Percentiles rank a stretch among this genome's conserved stretches.
phyloP scores from a whole-genome alignment of 1,140 invertebrate genomes.

The Anthonomus grandis region DNA sequence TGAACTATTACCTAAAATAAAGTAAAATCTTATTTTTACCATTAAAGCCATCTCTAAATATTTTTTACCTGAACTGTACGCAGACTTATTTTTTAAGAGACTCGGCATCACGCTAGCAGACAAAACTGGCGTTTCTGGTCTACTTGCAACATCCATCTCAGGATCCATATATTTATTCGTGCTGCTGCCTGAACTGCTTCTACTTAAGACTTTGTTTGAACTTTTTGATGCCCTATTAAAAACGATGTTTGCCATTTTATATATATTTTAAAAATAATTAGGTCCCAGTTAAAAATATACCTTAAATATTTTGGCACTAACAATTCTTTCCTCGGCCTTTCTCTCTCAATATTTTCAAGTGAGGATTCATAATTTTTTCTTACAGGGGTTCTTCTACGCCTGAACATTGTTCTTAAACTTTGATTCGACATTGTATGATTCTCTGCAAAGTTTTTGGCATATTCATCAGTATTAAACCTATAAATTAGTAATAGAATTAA shows the following conservation, averaged over 20 bases:
- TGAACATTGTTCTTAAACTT: constrained; percentile 22
- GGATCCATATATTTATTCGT: constrained; percentile 26
- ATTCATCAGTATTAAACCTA: constrained; percentile 15
- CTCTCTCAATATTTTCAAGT: too few species aligned
- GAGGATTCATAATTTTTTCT: too few species aligned
- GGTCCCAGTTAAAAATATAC: too few species aligned
- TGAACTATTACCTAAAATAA: constrained; percentile 16
- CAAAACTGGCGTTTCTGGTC: neutral
- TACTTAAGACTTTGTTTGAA: constrained; percentile 20
- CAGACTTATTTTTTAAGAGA: constrained; percentile 1
- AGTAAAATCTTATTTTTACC: too few species aligned
- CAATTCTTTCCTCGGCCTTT: too few species aligned
- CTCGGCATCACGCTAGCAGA: neutral
- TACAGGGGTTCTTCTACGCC: constrained; percentile 6
- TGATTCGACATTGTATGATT: constrained; percentile 16
- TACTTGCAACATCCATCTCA: constrained; percentile 8
- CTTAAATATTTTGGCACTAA: too few species aligned
- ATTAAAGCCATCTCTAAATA: too few species aligned
- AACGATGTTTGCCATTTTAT: too few species aligned
- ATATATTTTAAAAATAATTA: too few species aligned
- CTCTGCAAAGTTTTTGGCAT: neutral
- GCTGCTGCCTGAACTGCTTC: constrained; percentile 26
- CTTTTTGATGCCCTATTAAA: constrained; percentile 12
- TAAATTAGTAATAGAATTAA: too few species aligned
- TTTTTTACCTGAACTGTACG: constrained; percentile 13